Evolutionary conservation across 2,113 vertebrate species (phyloP), one percentile per base, ranked within the genome.

Genomic region (Archocentrus centrarchus): DNA sequence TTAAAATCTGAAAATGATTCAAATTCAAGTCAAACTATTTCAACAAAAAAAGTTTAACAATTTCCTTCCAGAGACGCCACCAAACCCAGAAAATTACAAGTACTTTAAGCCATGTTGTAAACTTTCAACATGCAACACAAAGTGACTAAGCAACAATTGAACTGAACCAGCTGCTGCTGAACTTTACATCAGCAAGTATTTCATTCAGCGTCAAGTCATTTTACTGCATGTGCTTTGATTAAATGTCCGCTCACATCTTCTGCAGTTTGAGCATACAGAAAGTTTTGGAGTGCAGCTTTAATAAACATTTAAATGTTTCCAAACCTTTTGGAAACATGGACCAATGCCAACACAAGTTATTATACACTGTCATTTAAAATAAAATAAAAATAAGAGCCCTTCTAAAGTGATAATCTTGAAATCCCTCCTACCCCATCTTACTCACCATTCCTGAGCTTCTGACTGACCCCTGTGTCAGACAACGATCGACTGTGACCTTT

Each of bases 401-500:
- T 35, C 20, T 14, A 58, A 39, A 59, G 0, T 11, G 24, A 70
- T 30, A 30, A 44, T 20, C 66, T 70, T 70, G 24, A 70, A 70
- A 70, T 50, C 27, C 11, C 6, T 30, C 6, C n/a, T 17, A 27
- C 27, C 20, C 30, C 18, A 5, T 3, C 14, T 53, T 6, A 77
- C 94, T 93, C 35, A 99, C 98, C 98, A 0, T 96, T 93, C 85
- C 94, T 91, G 87, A 95, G 97, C 83, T 96, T 97, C 6, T 97
- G 95, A 82, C 95, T 90, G 84, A 99, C 61, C 0, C 97, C 97
- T 11, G 98, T 99, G 89, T 99, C 98, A 0, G 98, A 99, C 77
- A 97, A 96, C 0, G 98, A 99, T 62, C 98, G 97, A 5, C 94
- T 24, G 0, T 99, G 98, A 80, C 96, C 98, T 90, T 93, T 96